phyloP scores from a whole-genome alignment of 2,888 invertebrate genomes.

The Tetranychus truncatus region DNA sequence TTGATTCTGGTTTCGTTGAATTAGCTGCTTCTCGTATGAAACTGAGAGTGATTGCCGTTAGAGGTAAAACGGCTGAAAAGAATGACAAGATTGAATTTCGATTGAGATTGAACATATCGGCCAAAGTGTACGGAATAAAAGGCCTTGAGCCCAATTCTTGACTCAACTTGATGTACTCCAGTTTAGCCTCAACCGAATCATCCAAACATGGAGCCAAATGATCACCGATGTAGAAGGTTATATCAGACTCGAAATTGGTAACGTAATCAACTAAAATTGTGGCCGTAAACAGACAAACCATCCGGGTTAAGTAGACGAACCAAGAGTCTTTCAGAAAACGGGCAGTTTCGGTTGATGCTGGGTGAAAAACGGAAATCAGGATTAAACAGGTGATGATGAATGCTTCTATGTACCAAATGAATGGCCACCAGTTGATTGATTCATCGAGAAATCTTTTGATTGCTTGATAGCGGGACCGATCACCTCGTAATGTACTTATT shows the following conservation, averaged over 20 bases:
- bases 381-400: neutral
- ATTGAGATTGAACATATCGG: constrained; percentile 4
- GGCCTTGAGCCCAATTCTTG: constrained; percentile 3
- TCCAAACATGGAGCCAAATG: neutral
- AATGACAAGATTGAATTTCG: neutral
- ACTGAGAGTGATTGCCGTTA: neutral
- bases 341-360: neutral
- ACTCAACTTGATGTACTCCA: neutral
- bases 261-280: neutral
- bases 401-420: neutral
- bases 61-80: neutral
- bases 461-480: neutral
- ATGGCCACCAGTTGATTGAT: neutral
- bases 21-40: neutral
- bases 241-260: neutral
- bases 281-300: neutral
- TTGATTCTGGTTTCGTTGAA: neutral
- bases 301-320: neutral
- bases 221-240: neutral
- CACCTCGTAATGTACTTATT: neutral
- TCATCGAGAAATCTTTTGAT: neutral
- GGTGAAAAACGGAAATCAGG: neutral
- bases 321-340: neutral
- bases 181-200: neutral
- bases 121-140: neutral